Conservation (phyloP, 2,113 vertebrate species). For the Nothobranchius kuhntae region DNA sequence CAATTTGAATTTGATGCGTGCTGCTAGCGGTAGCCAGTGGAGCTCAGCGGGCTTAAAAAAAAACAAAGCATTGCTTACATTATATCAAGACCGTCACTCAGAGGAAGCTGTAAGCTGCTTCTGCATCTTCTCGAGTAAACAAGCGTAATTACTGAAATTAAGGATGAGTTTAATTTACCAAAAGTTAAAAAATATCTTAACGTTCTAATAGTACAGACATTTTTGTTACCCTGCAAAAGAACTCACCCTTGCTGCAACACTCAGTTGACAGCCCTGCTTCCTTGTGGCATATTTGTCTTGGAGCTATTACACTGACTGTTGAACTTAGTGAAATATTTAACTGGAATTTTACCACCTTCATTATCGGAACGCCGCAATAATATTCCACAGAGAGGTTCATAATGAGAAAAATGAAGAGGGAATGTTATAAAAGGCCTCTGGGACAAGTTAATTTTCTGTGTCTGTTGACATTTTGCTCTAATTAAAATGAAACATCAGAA, state of each 20-base stretch:
- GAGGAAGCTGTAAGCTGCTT: too few species aligned
- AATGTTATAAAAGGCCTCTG: constrained; percentile 9
- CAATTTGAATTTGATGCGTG: too few species aligned
- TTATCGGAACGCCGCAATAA: background rate
- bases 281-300: background rate
- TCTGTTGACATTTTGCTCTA: constrained; percentile 29
- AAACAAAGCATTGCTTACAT: too few species aligned
- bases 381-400: background rate
- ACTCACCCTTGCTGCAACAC: background rate
- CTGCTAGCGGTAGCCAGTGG: too few species aligned
- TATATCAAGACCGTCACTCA: too few species aligned
- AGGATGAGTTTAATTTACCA: too few species aligned
- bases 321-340: background rate
- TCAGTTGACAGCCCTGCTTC: background rate
- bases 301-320: background rate
- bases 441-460: constrained; percentile 18
- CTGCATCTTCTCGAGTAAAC: too few species aligned
- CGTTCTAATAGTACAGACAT: background rate
- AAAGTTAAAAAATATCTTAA: too few species aligned
- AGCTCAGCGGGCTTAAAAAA: too few species aligned
- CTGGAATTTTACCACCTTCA: constrained; percentile 6
- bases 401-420: constrained; percentile 2
- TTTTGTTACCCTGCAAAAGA: background rate
- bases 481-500: constrained; percentile 15
- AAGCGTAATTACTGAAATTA: too few species aligned